These are phyloP conservation scores for Dendrolimus punctatus DNA, from an alignment of 1,140 invertebrate species.

Conservation along the genomic window DNA sequence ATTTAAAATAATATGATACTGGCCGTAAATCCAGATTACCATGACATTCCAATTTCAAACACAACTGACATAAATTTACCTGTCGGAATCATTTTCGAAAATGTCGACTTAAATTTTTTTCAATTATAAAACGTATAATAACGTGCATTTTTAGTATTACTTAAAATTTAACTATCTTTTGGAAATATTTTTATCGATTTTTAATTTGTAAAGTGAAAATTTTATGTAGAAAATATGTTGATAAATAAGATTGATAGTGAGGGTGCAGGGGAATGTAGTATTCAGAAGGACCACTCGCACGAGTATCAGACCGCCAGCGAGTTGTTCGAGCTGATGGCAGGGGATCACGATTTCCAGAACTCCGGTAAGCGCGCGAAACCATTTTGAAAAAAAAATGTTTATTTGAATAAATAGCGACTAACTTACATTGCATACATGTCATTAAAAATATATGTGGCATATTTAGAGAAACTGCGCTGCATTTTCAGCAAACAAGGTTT, in stretches of 20 bases:
- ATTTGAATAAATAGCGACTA: too few species aligned
- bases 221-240: slow-evolving; percentile 37
- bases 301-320: slow-evolving; percentile 40
- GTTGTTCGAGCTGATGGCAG: slow-evolving; percentile 38
- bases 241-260: slow-evolving; percentile 30
- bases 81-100: slow-evolving; percentile 22
- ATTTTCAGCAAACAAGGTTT: too few species aligned
- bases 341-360: slow-evolving; percentile 18
- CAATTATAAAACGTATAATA: too few species aligned
- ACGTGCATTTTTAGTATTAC: too few species aligned
- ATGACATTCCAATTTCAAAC: slow-evolving; percentile 23
- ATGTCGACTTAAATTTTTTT: slow-evolving; percentile 40
- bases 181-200: slow-evolving; percentile 11
- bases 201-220: slow-evolving; percentile 13
- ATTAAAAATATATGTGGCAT: too few species aligned
- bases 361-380: slow-evolving; percentile 19
- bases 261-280: slow-evolving; percentile 10
- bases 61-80: slow-evolving; percentile 16
- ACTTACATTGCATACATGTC: too few species aligned
- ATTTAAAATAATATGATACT: neutral
- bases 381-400: too few species aligned
- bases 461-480: too few species aligned
- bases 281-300: slow-evolving; percentile 10
- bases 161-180: slow-evolving; percentile 14
- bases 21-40: neutral